Conservation (phyloP, 2,797 vertebrate species). For the Staurois parvus region DNA sequence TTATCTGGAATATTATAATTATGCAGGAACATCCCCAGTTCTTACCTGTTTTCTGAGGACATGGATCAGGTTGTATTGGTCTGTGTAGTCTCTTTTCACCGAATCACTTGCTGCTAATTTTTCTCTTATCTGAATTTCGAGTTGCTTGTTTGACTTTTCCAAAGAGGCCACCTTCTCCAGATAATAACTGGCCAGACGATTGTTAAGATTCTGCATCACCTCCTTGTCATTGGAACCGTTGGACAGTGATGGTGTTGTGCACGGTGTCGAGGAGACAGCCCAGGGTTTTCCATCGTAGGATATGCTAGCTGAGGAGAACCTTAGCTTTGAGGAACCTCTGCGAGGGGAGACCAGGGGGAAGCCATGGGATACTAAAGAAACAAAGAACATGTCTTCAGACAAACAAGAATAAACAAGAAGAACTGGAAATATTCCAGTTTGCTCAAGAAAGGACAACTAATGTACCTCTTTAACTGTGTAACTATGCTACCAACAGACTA, state of each 20-base stretch:
- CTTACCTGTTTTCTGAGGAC: constrained; percentile 46
- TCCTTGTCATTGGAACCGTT: constrained; percentile 76
- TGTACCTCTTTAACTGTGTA: too few species aligned
- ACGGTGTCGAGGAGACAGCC: neutral
- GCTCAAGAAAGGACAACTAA: too few species aligned
- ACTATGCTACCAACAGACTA: too few species aligned
- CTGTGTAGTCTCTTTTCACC: constrained; percentile 25
- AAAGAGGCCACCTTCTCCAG: constrained; percentile 87
- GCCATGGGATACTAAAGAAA: constrained; percentile 32
- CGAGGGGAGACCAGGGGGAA: neutral
- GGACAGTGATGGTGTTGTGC: neutral
- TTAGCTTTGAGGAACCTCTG: constrained; percentile 7
- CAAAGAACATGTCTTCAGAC: neutral
- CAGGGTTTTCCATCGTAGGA: constrained; percentile 31
- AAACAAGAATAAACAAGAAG: too few species aligned
- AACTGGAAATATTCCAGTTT: too few species aligned
- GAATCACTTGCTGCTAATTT: constrained; percentile 6
- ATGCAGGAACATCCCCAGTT: too few species aligned
- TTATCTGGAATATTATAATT: too few species aligned
- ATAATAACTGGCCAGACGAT: constrained; percentile 88
- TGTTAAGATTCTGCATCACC: constrained; percentile 91
- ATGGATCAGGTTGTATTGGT: constrained; percentile 31
- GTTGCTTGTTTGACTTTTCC: constrained; percentile 77
- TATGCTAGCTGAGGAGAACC: constrained; percentile 21
- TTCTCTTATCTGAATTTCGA: constrained; percentile 81